A percentile compares a stretch with the other conserved stretches of the same genome.
Evolutionary conservation across 2,797 vertebrate species (phyloP).

Genomic region (Ceyx erithaca): DNA sequence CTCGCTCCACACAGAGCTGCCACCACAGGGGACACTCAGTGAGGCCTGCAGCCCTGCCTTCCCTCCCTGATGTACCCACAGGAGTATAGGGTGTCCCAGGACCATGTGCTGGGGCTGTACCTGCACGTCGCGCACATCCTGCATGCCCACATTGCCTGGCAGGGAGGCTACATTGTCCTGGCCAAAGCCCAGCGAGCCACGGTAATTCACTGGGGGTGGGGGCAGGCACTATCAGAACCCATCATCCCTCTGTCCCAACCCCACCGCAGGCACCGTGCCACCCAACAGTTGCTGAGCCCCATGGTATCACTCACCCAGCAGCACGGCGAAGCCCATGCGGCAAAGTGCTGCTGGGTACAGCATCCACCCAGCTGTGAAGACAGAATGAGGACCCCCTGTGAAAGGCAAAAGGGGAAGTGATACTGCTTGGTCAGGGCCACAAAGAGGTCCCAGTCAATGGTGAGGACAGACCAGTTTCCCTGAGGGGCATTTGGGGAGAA

Average conservation of each 20-base stretch:
- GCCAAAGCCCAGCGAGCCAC: constrained; percentile 93
- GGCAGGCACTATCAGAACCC: not conserved
- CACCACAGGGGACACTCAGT: not conserved
- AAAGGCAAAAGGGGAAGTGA: not conserved
- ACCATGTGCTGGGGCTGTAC: constrained; percentile 53
- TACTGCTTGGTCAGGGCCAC: constrained; percentile 52
- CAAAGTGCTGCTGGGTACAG: constrained; percentile 87
- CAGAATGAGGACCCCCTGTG: constrained; percentile 92
- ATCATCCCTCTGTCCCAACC: accelerated
- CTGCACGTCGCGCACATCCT: constrained; percentile 95
- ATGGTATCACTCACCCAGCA: constrained; percentile 84
- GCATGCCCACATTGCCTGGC: constrained; percentile 88
- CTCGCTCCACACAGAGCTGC: constrained; percentile 86
- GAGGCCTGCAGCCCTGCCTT: not conserved
- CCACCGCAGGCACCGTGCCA: accelerated
- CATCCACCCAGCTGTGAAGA: constrained; percentile 89
- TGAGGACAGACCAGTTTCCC: constrained; percentile 90
- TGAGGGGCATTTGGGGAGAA: constrained; percentile 48
- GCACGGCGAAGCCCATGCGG: constrained; percentile 88
- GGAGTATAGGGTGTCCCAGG: too few relatives aligned
- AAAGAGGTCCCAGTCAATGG: constrained; percentile 87
- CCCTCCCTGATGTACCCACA: accelerated
- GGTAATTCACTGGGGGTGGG: constrained; percentile 88
- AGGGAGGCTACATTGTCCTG: constrained; percentile 91
- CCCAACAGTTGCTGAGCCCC: not conserved